These are phyloP conservation scores for Hypomesus transpacificus DNA, from an alignment of 2,113 vertebrate species.

Conservation along the genomic window DNA sequence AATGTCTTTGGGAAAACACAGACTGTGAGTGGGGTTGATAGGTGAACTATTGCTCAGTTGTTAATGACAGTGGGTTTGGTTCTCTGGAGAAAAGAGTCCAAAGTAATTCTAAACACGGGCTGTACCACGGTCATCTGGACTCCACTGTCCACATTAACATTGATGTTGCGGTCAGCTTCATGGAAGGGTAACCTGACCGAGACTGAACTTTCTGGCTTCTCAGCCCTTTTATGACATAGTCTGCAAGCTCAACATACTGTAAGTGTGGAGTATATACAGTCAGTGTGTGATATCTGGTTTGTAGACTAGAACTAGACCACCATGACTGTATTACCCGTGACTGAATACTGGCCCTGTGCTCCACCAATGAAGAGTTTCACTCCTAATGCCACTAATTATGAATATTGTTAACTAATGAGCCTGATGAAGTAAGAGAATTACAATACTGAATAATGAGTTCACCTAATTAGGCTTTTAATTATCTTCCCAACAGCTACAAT, in stretches of 20 bases:
- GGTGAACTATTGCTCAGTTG: slow-evolving; percentile 32
- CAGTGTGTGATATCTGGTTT: too few relatives aligned
- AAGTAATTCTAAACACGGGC: background rate
- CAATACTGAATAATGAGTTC: slow-evolving; percentile 59
- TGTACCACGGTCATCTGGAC: background rate
- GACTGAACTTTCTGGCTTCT: background rate
- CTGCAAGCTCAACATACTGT: too few relatives aligned
- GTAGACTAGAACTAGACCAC: slow-evolving; percentile 12
- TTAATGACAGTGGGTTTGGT: slow-evolving; percentile 29
- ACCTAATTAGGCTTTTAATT: slow-evolving; percentile 66
- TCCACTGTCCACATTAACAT: slow-evolving; percentile 8
- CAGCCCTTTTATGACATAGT: too few relatives aligned
- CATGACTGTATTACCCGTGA: slow-evolving; percentile 21
- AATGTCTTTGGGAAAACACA: slow-evolving; percentile 23
- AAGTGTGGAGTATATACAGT: too few relatives aligned
- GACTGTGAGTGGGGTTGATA: slow-evolving; percentile 28
- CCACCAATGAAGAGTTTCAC: slow-evolving; percentile 43
- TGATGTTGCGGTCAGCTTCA: slow-evolving; percentile 30
- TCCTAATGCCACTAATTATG: slow-evolving; percentile 61
- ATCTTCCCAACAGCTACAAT: slow-evolving; percentile 46
- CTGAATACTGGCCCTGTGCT: slow-evolving; percentile 18
- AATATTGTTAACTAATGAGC: slow-evolving; percentile 63
- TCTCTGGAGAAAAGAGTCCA: slow-evolving; percentile 30
- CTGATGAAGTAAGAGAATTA: slow-evolving; percentile 62
- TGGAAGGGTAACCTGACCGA: slow-evolving; percentile 4